Evolutionary conservation across 2,797 vertebrate species (phyloP), one percentile per base, ranked within the genome.

Genomic region (Eulemur albifrons): DNA sequence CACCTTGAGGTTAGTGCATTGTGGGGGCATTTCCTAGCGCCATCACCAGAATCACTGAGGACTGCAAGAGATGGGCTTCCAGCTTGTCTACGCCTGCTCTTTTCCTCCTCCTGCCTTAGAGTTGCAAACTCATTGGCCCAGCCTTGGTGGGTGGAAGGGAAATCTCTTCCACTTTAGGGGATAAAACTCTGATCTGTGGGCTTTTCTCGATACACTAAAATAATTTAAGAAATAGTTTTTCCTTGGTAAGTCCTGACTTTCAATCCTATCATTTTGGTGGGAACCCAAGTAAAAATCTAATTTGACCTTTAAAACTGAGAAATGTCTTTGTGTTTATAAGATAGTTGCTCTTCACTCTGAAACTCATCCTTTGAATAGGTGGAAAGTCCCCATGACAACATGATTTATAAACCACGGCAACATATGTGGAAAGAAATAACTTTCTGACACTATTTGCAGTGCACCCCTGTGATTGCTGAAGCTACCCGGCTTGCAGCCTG

Each of bases 301-400:
- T 63, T 32, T 93, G 38, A 87, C 70, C 86, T 93, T 94, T 95
- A 77, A 86, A 91, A 82, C 54, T 2, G 50, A 76, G 80, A 81
- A 65, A 15, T 65, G 10, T 80, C 50, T 87, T 69, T 90, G 63
- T 52, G 90, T 92, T 94, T 76, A 15, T 20, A 21, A 72, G 59
- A 9, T 73, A 75, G 43, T 69, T 79, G 38, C 23, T 63, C 15
- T n/a, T 87, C 77, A 61, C 45, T 82, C 50, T 82, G 70, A 89
- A 93, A 88, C 67, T 65, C 7, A 1, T 72, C 43, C 25, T 94
- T 88, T 90, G 81, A 77, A 73, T 87, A n/a, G 23, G 20, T 65
- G 30, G 91, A 77, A 87, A 94, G 76, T 65, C 69, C 86, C 81
- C 50, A 27, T 15, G 40, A 73, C 73, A 88, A 25, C 23, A 73